Evolutionary conservation across 2,888 invertebrate species (phyloP), one percentile per base, ranked within the genome.

Genomic region (Cancer borealis): DNA sequence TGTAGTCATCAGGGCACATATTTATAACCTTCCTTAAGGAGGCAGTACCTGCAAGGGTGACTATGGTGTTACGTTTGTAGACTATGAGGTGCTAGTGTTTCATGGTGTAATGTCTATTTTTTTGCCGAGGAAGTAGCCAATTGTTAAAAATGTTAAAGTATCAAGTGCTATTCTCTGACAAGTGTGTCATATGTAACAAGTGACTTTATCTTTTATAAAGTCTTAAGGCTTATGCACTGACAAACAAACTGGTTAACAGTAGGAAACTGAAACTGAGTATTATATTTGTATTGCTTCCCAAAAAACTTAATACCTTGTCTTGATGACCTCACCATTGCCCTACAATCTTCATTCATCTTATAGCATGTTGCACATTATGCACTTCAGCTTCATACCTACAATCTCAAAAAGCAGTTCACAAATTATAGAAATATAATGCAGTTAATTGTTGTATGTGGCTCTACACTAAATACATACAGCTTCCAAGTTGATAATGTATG

Each of bases 1-100:
- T 90, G 66, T 84, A 94, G 92, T 94, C 91, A 91, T 60, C 93
- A 84, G 87, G 66, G 91, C 87, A 91, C 91, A 88, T 93, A 91
- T 91, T 87, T 93, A 91, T 93, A 84, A n/a, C 93, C 84, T 26
- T 30, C 47, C 87, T 60, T 79, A 89, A 84, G n/a, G 93, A 45
- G 87, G 88, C 60, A 84, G 88, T 92, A n/a, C 91, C 54, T 39
- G 88, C 91, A 39, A 91, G 91, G 91, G 88, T 92, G 92, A 94
- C 92, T 88, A 47, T 91, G 49, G 87, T 87, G 87, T 91, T 66
- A 54, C 87, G 88, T 94, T 66, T 60, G 49, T 91, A 92, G 91
- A 91, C 94, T 92, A 94, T 92, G 84, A 94, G 94, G 94, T 94
- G 94, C 92, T 94, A 92, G 92, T 91, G 92, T 94, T 88, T 92